Evolutionary conservation across 2,797 vertebrate genomes (phyloP), one percentile per base, ranked within the genome.

Genomic region (Dallia pectoralis): DNA sequence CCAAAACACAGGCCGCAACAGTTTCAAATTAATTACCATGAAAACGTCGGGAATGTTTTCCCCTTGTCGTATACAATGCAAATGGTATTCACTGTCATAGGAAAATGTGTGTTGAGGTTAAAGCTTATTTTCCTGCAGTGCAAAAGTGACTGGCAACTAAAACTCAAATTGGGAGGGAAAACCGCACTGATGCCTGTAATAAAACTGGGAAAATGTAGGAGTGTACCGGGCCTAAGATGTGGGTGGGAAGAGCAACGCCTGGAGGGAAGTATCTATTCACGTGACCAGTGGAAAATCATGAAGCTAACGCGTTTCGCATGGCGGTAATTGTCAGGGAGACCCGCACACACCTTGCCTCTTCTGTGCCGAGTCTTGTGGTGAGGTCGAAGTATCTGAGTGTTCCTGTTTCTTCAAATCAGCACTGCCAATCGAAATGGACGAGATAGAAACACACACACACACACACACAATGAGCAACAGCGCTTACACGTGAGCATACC

Each of bases 341-440:
- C 67, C 69, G 89, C 86, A 85, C 88, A 73, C 3, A 8, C 77
- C 78, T 56, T 80, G 81, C 33, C 12, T 81, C 29, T 30, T 1
- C 48, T 14, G 72, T 5, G 0, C 4, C 1, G 27, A 30, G 4
- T 82, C 83, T 40, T 65, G 67, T 1, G 65, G 59, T 32, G 53
- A 11, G 53, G 9, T 3, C 22, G 22, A 56, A 2, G 22, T 25
- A 25, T 56, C n/a, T 0, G 53, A 25, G n/a, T 56, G 22, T n/a
- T 12, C 53, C 22, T 0, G 53, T 56, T 12, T 56, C 53, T 56
- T 4, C 1, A 81, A 19, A 4, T 53, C 73, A 27, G 67, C 64
- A 15, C 67, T 22, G 30, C 70, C 79, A 62, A 77, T 77, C 18
- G 29, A 16, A 29, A 63, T 16, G 15, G 27, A 63, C 15, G 30